Evolutionary conservation across 2,888 invertebrate genomes (phyloP).

Genomic region (Sialis fuliginosa): DNA sequence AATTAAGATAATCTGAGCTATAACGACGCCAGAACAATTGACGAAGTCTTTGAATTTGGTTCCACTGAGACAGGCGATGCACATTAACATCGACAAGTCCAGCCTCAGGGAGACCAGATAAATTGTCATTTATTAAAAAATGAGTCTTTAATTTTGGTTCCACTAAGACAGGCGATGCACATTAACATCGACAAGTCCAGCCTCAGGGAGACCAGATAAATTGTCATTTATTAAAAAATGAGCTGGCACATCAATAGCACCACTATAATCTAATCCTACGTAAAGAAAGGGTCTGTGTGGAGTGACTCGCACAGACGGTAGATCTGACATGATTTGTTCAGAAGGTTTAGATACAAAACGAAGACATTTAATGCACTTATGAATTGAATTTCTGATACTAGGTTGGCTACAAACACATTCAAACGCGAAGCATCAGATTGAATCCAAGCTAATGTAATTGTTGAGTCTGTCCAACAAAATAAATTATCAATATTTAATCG

Average conservation of each 20-base stretch:
- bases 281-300: background rate
- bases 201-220: too few species aligned
- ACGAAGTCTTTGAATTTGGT: background rate
- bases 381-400: background rate
- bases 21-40: slow-evolving; percentile 9
- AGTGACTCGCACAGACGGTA: background rate
- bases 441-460: background rate
- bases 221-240: too few species aligned
- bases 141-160: too few species aligned
- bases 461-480: background rate
- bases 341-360: background rate
- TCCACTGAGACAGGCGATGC: background rate
- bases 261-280: background rate
- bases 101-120: background rate
- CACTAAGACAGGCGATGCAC: too few species aligned
- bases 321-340: background rate
- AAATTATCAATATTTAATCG: background rate
- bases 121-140: slow-evolving; percentile 1
- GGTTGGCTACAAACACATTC: background rate
- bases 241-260: too few species aligned
- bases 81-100: background rate
- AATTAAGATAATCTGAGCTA: slow-evolving; percentile 6
- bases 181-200: too few species aligned
- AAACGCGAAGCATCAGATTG: background rate
- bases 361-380: too few species aligned